Percentiles rank a stretch among this genome's conserved stretches.
phyloP scores from a whole-genome alignment of 1,140 invertebrate species.

The Euura lappo region DNA sequence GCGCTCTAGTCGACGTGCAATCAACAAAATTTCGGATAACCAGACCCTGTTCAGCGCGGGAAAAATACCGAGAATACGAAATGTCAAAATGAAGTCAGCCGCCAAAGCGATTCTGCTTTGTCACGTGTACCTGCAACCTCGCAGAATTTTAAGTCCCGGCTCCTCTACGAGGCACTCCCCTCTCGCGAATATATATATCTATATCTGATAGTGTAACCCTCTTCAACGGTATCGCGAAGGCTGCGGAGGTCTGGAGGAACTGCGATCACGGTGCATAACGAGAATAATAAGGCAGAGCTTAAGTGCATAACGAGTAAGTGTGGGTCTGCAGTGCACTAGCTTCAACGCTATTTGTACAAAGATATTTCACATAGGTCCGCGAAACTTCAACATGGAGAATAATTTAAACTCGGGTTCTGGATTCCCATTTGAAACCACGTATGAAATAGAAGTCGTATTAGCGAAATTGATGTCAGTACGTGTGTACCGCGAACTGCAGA shows the following conservation, averaged over 20 bases:
- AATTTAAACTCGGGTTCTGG: not conserved
- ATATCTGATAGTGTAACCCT: not conserved
- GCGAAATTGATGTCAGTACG: too few species aligned
- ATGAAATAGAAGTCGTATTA: too few species aligned
- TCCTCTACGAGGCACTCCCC: not conserved
- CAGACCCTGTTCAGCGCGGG: not conserved
- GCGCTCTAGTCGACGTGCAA: not conserved
- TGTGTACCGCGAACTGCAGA: too few species aligned
- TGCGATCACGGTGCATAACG: not conserved
- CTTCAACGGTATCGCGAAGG: not conserved
- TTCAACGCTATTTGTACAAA: too few species aligned
- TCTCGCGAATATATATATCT: not conserved
- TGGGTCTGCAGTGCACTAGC: too few species aligned
- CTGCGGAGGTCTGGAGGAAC: not conserved
- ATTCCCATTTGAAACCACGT: too few species aligned
- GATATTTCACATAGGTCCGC: too few species aligned
- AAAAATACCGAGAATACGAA: not conserved
- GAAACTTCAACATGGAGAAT: not conserved
- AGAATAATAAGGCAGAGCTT: constrained; percentile 2
- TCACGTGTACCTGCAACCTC: not conserved
- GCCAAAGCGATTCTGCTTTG: constrained; percentile 1
- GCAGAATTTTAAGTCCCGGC: not conserved
- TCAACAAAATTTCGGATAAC: not conserved
- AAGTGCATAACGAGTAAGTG: not conserved
- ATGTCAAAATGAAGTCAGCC: not conserved